phyloP scores from a whole-genome alignment of 2,888 invertebrate species.

The Trachelus tabidus region DNA sequence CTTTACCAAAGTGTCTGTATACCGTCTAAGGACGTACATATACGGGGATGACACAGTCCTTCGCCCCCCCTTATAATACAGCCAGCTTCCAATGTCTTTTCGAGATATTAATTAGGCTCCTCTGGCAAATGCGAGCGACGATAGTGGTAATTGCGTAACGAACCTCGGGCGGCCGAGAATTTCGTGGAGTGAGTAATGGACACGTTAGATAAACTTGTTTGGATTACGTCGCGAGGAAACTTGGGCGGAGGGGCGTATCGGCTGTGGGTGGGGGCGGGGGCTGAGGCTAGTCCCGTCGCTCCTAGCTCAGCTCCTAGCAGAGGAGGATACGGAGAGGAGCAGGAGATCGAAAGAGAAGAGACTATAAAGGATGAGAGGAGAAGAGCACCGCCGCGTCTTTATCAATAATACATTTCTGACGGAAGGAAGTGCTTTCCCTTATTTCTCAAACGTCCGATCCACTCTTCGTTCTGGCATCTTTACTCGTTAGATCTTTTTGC shows the following conservation, averaged over 20 bases:
- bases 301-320: neutral
- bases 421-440: neutral
- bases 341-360: neutral
- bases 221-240: neutral
- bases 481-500: no score
- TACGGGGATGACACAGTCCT: neutral
- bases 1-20: neutral
- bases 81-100: neutral
- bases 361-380: neutral
- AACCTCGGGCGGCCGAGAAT: neutral
- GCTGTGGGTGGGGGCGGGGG: no score
- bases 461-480: neutral
- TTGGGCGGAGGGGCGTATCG: neutral
- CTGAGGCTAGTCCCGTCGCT: neutral
- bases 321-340: neutral
- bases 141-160: constrained; percentile 6
- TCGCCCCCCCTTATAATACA: neutral
- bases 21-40: neutral
- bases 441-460: neutral
- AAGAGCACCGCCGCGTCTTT: neutral
- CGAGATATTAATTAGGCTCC: constrained; percentile 4
- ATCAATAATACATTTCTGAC: neutral
- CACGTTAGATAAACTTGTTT: neutral
- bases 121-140: no score
- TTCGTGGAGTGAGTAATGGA: neutral